Conservation (phyloP, 2,797 vertebrate species). For the Onychomys arenicola region DNA sequence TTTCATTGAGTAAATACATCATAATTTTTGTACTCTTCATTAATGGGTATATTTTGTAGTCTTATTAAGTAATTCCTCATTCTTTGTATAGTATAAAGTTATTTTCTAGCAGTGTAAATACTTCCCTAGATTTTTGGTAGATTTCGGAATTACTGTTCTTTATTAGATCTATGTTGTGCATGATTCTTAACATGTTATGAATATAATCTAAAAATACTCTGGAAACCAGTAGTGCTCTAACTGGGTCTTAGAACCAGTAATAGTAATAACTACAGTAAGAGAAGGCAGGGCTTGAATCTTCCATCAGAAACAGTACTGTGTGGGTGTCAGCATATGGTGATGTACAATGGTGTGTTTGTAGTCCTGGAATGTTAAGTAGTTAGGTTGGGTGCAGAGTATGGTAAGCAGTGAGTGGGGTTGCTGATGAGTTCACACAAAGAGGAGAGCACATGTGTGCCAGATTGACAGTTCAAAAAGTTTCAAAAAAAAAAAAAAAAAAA, state of each 20-base stretch:
- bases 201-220: constrained; percentile 7
- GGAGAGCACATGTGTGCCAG: not conserved
- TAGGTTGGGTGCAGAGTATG: not conserved
- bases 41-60: not conserved
- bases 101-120: not conserved
- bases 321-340: not conserved
- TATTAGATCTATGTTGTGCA: not conserved
- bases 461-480: constrained; percentile 39
- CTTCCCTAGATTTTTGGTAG: not conserved
- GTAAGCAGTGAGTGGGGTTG: not conserved
- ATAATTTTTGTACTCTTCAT: not conserved
- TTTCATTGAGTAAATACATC: not conserved
- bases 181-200: not conserved
- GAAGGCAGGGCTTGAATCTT: not conserved
- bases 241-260: not conserved
- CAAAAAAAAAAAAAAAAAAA: too few relatives aligned
- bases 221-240: not conserved
- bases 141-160: not conserved
- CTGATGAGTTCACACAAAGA: not conserved
- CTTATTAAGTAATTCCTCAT: not conserved
- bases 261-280: not conserved
- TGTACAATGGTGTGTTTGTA: not conserved
- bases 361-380: not conserved
- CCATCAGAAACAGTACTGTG: not conserved
- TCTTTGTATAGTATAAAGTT: not conserved